Percentiles rank a stretch among this genome's conserved stretches.
Conservation (phyloP, 2,113 vertebrate genomes). For the Pterophyllum scalare region DNA sequence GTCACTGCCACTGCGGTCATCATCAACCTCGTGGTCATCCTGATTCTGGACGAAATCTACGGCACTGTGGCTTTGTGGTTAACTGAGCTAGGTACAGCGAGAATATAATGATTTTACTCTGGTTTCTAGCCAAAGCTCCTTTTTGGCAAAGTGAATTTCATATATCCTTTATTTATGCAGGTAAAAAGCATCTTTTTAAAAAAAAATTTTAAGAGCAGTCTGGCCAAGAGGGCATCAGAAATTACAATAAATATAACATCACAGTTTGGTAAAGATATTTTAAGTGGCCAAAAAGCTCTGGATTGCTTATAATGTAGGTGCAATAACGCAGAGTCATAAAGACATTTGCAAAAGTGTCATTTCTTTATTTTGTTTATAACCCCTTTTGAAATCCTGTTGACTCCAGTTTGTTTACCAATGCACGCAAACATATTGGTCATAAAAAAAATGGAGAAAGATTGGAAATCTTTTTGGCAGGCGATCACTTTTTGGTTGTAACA, state of each 20-base stretch:
- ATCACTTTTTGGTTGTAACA: background rate
- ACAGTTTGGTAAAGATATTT: background rate
- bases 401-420: background rate
- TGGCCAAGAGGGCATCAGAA: too few species aligned
- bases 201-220: too few species aligned
- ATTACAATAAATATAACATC: accelerated
- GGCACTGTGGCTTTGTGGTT: constrained; percentile 93
- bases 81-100: constrained; percentile 89
- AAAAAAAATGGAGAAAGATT: background rate
- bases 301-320: too few species aligned
- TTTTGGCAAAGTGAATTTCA: too few species aligned
- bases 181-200: background rate
- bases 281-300: background rate
- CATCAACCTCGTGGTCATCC: constrained; percentile 95
- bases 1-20: constrained; percentile 94
- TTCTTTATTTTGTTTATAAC: background rate
- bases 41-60: constrained; percentile 96
- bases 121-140: too few species aligned
- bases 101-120: background rate
- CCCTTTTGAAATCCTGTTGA: background rate
- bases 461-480: background rate
- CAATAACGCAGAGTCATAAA: background rate
- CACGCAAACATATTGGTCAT: background rate
- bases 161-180: too few species aligned
- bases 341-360: accelerated